Evolutionary conservation across 2,888 invertebrate genomes (phyloP).

Genomic region (Apodemia duryi): DNA sequence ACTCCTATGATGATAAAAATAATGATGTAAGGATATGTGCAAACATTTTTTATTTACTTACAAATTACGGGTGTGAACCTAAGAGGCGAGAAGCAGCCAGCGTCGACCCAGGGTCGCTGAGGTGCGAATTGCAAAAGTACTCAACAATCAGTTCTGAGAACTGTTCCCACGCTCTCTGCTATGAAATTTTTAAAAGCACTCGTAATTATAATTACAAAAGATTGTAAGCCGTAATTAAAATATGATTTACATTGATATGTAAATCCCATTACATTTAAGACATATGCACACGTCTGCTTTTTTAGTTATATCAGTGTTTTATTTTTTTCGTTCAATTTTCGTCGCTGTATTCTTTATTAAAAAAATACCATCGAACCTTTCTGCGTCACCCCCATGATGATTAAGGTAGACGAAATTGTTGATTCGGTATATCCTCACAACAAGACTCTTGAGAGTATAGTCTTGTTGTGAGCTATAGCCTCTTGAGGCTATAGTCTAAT

Average conservation of each 20-base stretch:
- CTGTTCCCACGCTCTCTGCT: conserved; percentile 31
- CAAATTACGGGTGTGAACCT: conserved; percentile 10
- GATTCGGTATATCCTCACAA: no score
- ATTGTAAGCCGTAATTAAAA: conserved; percentile 6
- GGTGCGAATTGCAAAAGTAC: conserved; percentile 57
- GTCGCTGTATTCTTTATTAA: not conserved
- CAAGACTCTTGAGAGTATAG: no score
- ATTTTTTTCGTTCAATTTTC: not conserved
- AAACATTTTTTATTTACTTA: not conserved
- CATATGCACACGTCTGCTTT: not conserved
- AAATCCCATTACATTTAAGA: not conserved
- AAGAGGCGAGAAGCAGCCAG: conserved; percentile 5
- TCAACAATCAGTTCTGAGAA: conserved; percentile 26
- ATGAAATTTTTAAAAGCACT: conserved; percentile 15
- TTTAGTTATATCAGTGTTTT: not conserved
- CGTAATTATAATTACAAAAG: conserved; percentile 14
- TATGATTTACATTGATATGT: conserved; percentile 11
- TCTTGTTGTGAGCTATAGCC: no score
- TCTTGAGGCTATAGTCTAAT: no score
- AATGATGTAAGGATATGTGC: not conserved
- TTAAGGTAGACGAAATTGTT: no score
- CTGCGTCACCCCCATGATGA: no score
- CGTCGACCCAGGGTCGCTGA: conserved; percentile 35
- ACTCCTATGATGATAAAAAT: not conserved
- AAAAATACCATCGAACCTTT: not conserved